Base-by-base conservation (phyloP, 2,797 vertebrate genomes). In the Gymnothorax javanicus region DNA sequence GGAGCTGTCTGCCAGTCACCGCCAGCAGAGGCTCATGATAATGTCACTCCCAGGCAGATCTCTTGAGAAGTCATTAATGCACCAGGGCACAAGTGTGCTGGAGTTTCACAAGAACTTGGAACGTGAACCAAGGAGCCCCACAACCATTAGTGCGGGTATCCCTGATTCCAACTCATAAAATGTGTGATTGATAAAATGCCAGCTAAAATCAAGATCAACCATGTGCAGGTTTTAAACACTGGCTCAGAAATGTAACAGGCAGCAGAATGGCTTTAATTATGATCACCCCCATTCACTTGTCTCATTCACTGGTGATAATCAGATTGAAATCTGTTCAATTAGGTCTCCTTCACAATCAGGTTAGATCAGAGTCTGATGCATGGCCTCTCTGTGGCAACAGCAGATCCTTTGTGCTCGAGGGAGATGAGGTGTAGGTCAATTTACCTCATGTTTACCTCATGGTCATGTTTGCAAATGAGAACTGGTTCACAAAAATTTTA, bases 261-360 rank as follows among this genome's bases (percentile, higher is more conserved):
- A 62, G 58, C 83, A 84, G 77, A 81, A 81, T 52, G 58, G n/a
- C 60, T 84, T 77, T 86, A 86, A 86, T 77, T 79, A 59, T 23
- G 56, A 79, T 58, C 57, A 23, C 12, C 58, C 57, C 33, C 20
- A 59, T 86, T 77, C 20, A 86, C 57, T 79, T 12, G n/a, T 69
- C 17, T 79, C 54, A 52, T 54, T 56, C 67, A 25, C 12, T 62
- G 43, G 73, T 85, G 84, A 82, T 87, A 81, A 87, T 85, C 57
- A 20, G 54, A 85, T 56, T 23, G 7, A 23, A 87, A 79, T 84
- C 71, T n/a, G 59, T 27, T 82, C 33, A 23, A 59, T 85, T 59
- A 82, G n/a, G 81, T 67, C 56, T 25, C 25, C 50, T 71, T 43
- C 87, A 73, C 52, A 17, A 33, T 27, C 71, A 81, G 73, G 71